Percentiles rank a stretch among this genome's conserved stretches.
phyloP scores from a whole-genome alignment of 1,140 invertebrate species.

The Chironomus tepperi region DNA sequence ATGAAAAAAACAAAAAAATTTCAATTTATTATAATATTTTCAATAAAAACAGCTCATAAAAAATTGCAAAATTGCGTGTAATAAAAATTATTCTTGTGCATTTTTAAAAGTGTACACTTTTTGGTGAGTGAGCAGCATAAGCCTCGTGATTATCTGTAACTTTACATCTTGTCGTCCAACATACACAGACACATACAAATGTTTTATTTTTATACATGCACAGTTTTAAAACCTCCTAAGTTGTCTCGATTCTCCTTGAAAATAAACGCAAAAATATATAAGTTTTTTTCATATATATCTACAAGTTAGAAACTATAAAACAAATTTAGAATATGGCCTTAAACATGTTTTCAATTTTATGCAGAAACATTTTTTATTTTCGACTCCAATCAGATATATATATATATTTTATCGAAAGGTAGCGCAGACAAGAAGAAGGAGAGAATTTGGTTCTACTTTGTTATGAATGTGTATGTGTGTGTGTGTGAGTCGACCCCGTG shows the following conservation, averaged over 20 bases:
- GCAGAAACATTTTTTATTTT: not conserved
- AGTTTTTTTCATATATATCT: no score
- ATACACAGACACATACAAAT: not conserved
- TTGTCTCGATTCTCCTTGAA: not conserved
- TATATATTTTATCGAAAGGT: no score
- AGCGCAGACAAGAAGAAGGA: no score
- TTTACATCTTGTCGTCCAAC: not conserved
- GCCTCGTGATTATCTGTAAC: conserved; percentile 6
- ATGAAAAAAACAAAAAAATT: not conserved
- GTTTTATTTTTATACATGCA: not conserved
- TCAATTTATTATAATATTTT: not conserved
- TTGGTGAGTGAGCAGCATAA: not conserved
- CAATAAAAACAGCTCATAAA: not conserved
- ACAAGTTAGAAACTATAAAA: not conserved
- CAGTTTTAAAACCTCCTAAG: not conserved
- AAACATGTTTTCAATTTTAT: not conserved
- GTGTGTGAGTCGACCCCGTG: no score
- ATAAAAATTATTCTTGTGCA: not conserved
- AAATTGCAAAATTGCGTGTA: not conserved
- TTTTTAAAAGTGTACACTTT: not conserved
- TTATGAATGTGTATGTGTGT: no score
- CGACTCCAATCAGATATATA: no score
- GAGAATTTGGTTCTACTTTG: no score
- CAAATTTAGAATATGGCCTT: conserved; percentile 8
- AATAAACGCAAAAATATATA: not conserved